Evolutionary conservation across 2,888 invertebrate genomes (phyloP).

Genomic region (Amblyteles armatorius): DNA sequence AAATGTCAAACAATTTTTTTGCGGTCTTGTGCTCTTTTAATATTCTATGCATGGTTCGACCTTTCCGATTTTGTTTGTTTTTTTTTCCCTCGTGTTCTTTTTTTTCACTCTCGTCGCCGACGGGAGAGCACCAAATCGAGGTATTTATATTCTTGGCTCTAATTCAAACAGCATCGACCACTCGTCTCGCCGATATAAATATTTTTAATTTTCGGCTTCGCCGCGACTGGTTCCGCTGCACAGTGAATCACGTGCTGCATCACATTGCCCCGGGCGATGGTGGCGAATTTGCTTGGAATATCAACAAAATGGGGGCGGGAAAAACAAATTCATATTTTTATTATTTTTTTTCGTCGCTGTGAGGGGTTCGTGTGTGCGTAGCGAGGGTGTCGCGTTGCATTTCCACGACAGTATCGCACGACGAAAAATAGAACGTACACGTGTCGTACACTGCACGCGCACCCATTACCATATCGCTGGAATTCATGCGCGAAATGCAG

Average conservation of each 20-base stretch:
- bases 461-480: slow-evolving; percentile 34
- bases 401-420: slow-evolving; percentile 2
- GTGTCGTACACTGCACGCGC: slow-evolving; percentile 17
- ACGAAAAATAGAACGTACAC: slow-evolving; percentile 26
- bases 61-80: not conserved
- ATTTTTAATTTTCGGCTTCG: not conserved
- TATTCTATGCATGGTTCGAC: not conserved
- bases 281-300: slow-evolving; percentile 40
- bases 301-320: not conserved
- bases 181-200: not conserved
- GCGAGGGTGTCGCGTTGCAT: slow-evolving; percentile 21
- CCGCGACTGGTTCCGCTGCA: not conserved
- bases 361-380: slow-evolving; percentile 20
- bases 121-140: slow-evolving; percentile 3
- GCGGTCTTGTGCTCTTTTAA: not conserved
- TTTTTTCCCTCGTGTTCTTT: not conserved
- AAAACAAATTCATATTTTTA: slow-evolving; percentile 5
- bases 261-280: slow-evolving; percentile 8
- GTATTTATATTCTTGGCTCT: slow-evolving; percentile 35
- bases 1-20: not conserved
- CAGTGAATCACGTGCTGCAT: slow-evolving; percentile 22
- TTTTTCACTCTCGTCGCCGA: not conserved
- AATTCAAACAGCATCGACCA: slow-evolving; percentile 17
- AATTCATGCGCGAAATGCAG: slow-evolving; percentile 20
- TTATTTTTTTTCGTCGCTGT: slow-evolving; percentile 1